Base-by-base conservation (phyloP, 2,888 invertebrate species). In the Conops quadrifasciatus region DNA sequence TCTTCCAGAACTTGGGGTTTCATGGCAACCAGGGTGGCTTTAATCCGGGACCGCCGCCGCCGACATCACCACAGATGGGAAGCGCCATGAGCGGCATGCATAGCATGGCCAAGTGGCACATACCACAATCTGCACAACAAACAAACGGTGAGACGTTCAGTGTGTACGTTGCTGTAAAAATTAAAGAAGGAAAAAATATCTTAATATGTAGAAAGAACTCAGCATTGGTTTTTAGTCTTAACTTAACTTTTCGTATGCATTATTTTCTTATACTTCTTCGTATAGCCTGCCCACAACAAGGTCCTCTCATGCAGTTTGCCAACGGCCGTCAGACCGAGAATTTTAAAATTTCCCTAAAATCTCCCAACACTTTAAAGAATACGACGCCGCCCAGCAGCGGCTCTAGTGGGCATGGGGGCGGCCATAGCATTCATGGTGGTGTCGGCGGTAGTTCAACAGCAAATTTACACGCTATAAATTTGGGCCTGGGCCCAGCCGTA, bases 101-200 rank as follows among this genome's bases (percentile, higher is more conserved):
- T 80, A 80, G 79, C 70, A 80, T 83, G 75, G 89, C 90, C 80
- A 91, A 92, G 82, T 93, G 93, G 93, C 93, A 93, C 85, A 93
- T 92, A 78, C 93, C 84, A 72, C 86, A 86, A 79, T 85, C 85
- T 62, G 85, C 83, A 71, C 86, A 85, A 77, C 83, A 85, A 78
- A 80, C 83, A 75, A 86, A 87, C 80, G 88, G 89, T 88, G 70
- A 81, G 67, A 56, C 60, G 69, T 36, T 3, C 45, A 66, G 53
- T 36, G 67, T 72, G 73, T 73, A 74, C 70, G 73, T 68, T 71
- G 70, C 71, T 58, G 36, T 28, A n/a, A 62, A 28, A 65, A 47
- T n/a, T n/a, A n/a, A n/a, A n/a, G n/a, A n/a, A n/a, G n/a, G n/a
- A n/a, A n/a, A n/a, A n/a, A n/a, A n/a, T n/a, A n/a, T n/a, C n/a